Conservation (phyloP, 2,797 vertebrate genomes). For the Bradypus variegatus region DNA sequence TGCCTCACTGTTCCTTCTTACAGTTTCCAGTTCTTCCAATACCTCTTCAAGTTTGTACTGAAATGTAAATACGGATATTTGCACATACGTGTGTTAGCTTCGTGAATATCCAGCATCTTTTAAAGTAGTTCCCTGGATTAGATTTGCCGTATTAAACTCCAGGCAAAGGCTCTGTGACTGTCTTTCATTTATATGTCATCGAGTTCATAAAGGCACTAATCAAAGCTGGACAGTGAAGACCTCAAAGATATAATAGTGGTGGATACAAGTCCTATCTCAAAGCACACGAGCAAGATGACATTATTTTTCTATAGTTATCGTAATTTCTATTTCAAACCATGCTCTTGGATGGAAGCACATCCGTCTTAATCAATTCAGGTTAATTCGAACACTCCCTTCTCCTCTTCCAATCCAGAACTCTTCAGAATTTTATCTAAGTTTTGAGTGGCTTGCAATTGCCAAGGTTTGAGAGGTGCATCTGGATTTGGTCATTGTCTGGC, state of each 20-base stretch:
- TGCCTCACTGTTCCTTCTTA: too few relatives aligned
- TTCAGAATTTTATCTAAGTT: background rate
- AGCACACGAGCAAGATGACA: background rate
- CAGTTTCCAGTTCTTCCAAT: background rate
- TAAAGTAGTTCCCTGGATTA: background rate
- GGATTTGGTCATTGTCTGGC: background rate
- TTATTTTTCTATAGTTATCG: too few relatives aligned
- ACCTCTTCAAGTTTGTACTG: background rate
- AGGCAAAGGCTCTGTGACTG: background rate
- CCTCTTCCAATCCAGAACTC: background rate
- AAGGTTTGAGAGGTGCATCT: background rate
- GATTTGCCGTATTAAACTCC: background rate
- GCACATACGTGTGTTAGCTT: background rate
- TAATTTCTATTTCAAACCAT: background rate
- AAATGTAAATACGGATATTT: background rate
- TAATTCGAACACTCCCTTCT: too few relatives aligned
- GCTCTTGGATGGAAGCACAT: accelerated
- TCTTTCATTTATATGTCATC: background rate
- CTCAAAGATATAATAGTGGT: too few relatives aligned
- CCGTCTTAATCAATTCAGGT: accelerated
- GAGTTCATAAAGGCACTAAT: background rate
- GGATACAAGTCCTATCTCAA: too few relatives aligned
- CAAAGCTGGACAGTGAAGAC: background rate
- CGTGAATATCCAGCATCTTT: background rate
- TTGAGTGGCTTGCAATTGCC: background rate